Evolutionary conservation across 2,113 vertebrate species (phyloP), one percentile per base, ranked within the genome.

Genomic region (Indicator indicator): DNA sequence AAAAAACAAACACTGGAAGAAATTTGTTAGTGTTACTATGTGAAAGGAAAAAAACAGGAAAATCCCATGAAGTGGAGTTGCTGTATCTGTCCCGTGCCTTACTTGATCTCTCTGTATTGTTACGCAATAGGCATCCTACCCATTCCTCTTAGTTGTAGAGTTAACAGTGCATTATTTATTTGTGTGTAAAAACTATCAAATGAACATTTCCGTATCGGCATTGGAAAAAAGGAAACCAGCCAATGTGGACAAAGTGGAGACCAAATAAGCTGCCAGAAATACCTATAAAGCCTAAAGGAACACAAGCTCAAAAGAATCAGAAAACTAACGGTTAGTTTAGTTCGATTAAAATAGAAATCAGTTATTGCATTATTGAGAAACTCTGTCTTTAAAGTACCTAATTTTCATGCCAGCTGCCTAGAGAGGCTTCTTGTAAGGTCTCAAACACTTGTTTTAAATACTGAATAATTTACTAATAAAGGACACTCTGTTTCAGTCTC

Each of bases 1-100:
- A 92, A 97, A 98, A 98, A 97, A 97, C 98, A 98, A 99, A 99
- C 99, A 99, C 99, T 99, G 99, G 99, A 99, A 99, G 98, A 98
- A 96, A 98, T 98, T 98, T 98, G 98, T 98, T 98, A 98, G 98
- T 98, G 97, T 98, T 98, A 98, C 98, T 98, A 98, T 99, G 98
- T 99, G 99, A 99, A 99, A 98, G 97, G 98, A 98, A 98, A 98
- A 97, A 98, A 98, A 96, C 97, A 98, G 98, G 98, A 98, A 97
- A 98, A 97, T 97, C 97, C 97, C 96, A 76, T 96, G 97, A 96
- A 97, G 97, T 97, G 97, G 96, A 98, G 97, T 98, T 97, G 97
- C 97, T 98, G 97, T 98, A 97, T 96, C 97, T 96, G 93, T 96
- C 97, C 96, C 96, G 65, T 90, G 91, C 97, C 98, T 97, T 97